Base-by-base conservation (phyloP, 2,888 invertebrate genomes). In the Oscheius onirici region DNA sequence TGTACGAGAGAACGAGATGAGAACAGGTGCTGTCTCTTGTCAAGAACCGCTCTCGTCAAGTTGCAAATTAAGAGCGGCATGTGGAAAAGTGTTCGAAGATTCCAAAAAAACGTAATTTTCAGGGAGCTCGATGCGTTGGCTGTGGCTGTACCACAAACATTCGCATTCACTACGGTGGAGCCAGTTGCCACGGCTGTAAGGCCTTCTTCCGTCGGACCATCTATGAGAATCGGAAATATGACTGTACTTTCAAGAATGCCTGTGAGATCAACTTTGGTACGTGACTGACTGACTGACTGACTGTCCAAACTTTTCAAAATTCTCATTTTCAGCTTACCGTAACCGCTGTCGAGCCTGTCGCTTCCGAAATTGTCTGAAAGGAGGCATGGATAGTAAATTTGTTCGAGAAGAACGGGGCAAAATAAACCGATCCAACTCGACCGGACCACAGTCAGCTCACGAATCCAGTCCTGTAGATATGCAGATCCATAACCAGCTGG, bases 111-210 rank as follows among this genome's bases (percentile, higher is more conserved):
- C n/a, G n/a, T n/a, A n/a, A n/a, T 13, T 63, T 79, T 10, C 69
- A 81, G 80, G 76, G 75, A 22, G 74, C 73, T 46, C 54, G 74
- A 34, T 83, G 83, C 60, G 83, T 83, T 17, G 83, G 80, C 1
- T 83, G 83, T 55, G 80, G 79, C 13, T 76, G 77, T 34, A 79
- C 79, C 10, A 74, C 74, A 10, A 71, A 78, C 10, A 81, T 83
- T 26, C 74, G 78, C 15, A 79, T 83, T 15, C 83, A 83, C 69
- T 83, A 83, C 63, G 81, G 81, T 52, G 83, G 81, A 69, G 71
- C 78, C 57, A 79, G 79, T 11, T 83, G 83, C 41, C 83, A 83
- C 58, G 83, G 83, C 28, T 83, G 83, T 72, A 83, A 83, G 60
- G 83, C 83, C 0, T 83, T 83, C 63, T 78, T 78, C 66, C 54